A percentile compares a stretch with the other conserved stretches of the same genome.
Conservation (phyloP, 2,113 vertebrate species). For the Nicator chloris region DNA sequence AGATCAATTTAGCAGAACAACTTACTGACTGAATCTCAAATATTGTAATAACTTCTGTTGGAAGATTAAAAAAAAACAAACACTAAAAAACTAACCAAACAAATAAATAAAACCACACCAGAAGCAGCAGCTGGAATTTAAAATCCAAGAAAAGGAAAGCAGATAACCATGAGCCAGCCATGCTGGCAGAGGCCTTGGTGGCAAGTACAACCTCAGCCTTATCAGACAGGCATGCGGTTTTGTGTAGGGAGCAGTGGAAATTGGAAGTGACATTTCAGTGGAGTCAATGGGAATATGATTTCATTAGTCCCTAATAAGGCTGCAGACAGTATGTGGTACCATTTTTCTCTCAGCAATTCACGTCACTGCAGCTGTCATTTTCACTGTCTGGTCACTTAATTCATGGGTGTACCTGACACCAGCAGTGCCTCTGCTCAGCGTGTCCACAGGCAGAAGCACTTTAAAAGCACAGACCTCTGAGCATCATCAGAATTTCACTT, state of each 20-base stretch:
- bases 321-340: slow-evolving; percentile 30
- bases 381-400: slow-evolving; percentile 26
- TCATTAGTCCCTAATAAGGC: slow-evolving; percentile 36
- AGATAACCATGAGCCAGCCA: neutral
- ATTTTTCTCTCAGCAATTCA: slow-evolving; percentile 48
- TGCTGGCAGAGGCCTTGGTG: neutral
- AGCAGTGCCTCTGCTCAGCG: neutral
- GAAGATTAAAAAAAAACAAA: neutral
- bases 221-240: slow-evolving; percentile 18
- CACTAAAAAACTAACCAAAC: neutral
- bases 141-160: neutral
- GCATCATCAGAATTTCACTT: neutral
- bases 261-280: slow-evolving; percentile 34
- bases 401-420: neutral
- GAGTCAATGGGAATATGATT: slow-evolving; percentile 44
- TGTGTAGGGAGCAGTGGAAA: slow-evolving; percentile 39
- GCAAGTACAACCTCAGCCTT: neutral
- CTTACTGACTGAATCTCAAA: neutral
- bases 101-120: neutral
- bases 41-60: neutral
- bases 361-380: slow-evolving; percentile 42
- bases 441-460: neutral
- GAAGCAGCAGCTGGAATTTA: neutral
- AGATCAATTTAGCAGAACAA: neutral
- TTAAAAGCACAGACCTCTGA: neutral